These are phyloP conservation scores for Propithecus deckenii DNA, from an alignment of 2,797 vertebrate genomes.

Conservation along the genomic window DNA sequence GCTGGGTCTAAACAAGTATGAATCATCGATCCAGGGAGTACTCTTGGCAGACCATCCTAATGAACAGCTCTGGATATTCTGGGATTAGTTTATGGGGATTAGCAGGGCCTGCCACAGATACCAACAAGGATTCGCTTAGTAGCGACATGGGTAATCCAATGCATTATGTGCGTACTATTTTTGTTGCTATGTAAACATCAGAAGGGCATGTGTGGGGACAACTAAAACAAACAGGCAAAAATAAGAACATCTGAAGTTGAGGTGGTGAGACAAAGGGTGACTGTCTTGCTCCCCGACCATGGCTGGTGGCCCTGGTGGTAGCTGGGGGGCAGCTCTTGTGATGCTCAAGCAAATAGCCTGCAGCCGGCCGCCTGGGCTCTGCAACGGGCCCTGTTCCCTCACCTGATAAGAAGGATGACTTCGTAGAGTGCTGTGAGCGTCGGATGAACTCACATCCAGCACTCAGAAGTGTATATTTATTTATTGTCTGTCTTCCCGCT, in stretches of 20 bases:
- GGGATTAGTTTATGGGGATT: neutral
- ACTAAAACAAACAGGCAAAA: neutral
- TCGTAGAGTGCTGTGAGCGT: neutral
- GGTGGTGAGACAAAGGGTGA: neutral
- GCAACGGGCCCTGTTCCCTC: neutral
- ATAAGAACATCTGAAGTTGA: neutral
- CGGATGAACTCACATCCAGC: neutral
- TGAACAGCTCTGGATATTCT: neutral
- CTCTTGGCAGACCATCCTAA: neutral
- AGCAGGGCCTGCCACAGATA: neutral
- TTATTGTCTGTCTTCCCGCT: neutral
- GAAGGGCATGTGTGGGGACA: neutral
- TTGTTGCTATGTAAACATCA: neutral
- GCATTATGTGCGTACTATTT: neutral
- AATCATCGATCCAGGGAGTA: no score
- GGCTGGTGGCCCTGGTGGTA: neutral
- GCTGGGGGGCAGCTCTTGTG: fast-evolving
- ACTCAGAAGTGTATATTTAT: neutral
- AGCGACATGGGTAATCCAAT: fast-evolving
- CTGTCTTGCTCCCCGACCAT: neutral
- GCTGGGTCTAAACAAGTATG: neutral
- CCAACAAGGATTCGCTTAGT: no score
- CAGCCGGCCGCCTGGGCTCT: no score
- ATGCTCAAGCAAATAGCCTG: neutral
- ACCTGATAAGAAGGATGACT: no score